These are phyloP conservation scores for Pterostichus niger DNA, from an alignment of 2,888 invertebrate species.

Conservation along the genomic window DNA sequence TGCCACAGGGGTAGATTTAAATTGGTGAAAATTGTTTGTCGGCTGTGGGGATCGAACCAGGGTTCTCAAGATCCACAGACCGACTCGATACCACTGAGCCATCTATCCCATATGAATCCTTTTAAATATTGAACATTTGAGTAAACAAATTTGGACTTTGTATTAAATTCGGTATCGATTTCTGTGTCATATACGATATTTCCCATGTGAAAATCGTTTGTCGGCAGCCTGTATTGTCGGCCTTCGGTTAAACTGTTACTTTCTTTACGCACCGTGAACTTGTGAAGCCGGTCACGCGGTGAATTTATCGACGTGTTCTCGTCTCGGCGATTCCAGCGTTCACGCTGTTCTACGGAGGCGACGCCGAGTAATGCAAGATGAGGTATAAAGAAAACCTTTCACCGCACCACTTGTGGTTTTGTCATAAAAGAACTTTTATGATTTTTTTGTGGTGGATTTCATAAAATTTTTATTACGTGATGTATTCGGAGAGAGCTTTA, in stretches of 20 bases:
- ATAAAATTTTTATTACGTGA: conserved; percentile 40
- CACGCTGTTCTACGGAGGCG: not conserved
- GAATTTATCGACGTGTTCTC: conserved; percentile 34
- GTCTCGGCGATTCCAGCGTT: not conserved
- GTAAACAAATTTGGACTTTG: no score
- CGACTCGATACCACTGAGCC: no score
- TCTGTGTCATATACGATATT: no score
- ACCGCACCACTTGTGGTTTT: conserved; percentile 15
- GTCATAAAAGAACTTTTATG: conserved; percentile 20
- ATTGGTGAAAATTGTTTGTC: no score
- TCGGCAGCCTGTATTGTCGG: not conserved
- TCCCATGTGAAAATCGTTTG: not conserved
- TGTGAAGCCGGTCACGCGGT: conserved; percentile 37
- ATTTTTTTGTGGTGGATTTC: conserved; percentile 42
- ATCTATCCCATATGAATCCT: no score
- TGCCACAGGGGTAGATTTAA: no score
- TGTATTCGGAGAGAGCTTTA: conserved; percentile 8
- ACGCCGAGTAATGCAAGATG: conserved; percentile 12
- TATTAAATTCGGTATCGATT: no score
- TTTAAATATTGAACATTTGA: no score
- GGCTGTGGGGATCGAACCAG: no score
- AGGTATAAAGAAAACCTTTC: conserved; percentile 31
- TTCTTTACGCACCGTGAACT: conserved; percentile 23
- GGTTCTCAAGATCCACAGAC: no score
- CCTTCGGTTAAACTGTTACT: conserved; percentile 4